Evolutionary conservation across 1,140 invertebrate genomes (phyloP).

Genomic region (Temnothorax longispinosus): DNA sequence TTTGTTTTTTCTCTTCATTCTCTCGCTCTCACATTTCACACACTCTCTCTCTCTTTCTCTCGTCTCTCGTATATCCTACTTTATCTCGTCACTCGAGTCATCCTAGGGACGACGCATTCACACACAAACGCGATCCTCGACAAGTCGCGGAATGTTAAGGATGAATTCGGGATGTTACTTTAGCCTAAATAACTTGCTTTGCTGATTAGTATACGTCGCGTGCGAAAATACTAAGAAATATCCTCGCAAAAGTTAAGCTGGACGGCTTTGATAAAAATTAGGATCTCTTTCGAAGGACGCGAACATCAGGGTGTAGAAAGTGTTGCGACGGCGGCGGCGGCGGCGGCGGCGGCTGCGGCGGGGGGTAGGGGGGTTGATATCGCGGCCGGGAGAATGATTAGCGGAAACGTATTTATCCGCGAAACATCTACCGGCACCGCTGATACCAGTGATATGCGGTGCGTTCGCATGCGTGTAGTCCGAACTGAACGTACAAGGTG

Average conservation of each 20-base stretch:
- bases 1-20: conserved; percentile 18
- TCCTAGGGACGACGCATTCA: conserved; percentile 48
- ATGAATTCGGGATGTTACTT: conserved; percentile 71
- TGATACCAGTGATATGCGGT: conserved; percentile 17
- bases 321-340: conserved; percentile 36
- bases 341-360: not conserved
- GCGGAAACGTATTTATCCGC: not conserved
- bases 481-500: conserved; percentile 69
- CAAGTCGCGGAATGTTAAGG: conserved; percentile 52
- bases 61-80: not conserved
- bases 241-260: conserved; percentile 85
- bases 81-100: conserved; percentile 43
- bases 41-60: conserved; percentile 1
- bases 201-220: conserved; percentile 77
- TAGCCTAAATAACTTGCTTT: conserved; percentile 73
- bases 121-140: conserved; percentile 59
- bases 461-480: conserved; percentile 45
- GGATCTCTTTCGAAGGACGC: conserved; percentile 83
- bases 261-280: conserved; percentile 86
- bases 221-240: conserved; percentile 86
- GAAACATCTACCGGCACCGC: not conserved
- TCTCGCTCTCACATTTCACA: not conserved
- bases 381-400: not conserved
- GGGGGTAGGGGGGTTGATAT: not conserved
- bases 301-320: conserved; percentile 76